Conservation (phyloP, 2,888 invertebrate genomes). For the Lymantria monacha region DNA sequence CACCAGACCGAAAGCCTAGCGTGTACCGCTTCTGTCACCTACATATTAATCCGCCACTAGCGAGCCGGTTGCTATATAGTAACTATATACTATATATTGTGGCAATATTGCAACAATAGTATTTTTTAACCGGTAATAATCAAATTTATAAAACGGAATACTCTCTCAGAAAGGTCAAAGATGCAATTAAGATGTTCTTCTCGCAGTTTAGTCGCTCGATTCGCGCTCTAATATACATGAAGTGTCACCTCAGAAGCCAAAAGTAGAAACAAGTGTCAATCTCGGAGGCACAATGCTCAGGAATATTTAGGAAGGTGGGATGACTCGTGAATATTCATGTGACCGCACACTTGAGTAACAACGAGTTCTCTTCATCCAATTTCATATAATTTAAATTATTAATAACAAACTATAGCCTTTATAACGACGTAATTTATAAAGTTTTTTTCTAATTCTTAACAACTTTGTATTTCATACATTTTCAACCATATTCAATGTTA, state of each 20-base stretch:
- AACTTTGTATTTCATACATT: too few relatives aligned
- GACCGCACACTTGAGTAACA: slow-evolving; percentile 44
- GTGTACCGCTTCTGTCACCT: too few relatives aligned
- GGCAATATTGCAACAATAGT: too few relatives aligned
- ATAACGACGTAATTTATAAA: too few relatives aligned
- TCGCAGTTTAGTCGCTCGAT: slow-evolving; percentile 10
- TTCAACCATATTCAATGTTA: too few relatives aligned
- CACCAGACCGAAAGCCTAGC: too few relatives aligned
- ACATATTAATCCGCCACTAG: too few relatives aligned
- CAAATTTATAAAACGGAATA: not conserved
- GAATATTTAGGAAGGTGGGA: slow-evolving; percentile 41
- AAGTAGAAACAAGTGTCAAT: slow-evolving; percentile 42
- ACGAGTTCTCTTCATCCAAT: slow-evolving; percentile 43
- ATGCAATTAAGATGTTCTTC: slow-evolving; percentile 19
- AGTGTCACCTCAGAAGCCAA: slow-evolving; percentile 33
- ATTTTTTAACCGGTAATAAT: too few relatives aligned
- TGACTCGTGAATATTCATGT: slow-evolving; percentile 60
- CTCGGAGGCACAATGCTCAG: slow-evolving; percentile 34
- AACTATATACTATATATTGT: too few relatives aligned
- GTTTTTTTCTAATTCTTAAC: too few relatives aligned
- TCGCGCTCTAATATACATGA: slow-evolving; percentile 24
- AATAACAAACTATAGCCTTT: slow-evolving; percentile 27
- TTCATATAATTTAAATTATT: slow-evolving; percentile 47
- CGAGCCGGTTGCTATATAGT: too few relatives aligned
- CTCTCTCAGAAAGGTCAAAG: slow-evolving; percentile 4